Base-by-base conservation (phyloP, 2,888 invertebrate genomes). In the Noctua janthe region DNA sequence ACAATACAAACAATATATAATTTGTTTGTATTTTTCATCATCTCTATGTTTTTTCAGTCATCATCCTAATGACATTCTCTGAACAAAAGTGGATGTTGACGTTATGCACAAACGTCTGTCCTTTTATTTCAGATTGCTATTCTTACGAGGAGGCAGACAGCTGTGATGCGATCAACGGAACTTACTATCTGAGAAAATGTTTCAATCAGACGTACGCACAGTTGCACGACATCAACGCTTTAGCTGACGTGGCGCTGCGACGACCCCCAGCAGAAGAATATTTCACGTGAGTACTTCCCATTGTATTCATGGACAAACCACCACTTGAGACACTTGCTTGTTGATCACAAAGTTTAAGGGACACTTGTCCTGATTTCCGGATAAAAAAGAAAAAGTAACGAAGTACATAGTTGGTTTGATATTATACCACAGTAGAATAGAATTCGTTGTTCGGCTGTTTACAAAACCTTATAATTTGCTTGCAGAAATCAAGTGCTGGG, bases 241-340 rank as follows among this genome's bases (percentile, higher is more conserved):
- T 97, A 87, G 97, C 98, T 10, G 95, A 97, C 54, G 95, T 95
- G 74, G 97, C 97, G 10, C 92, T 98, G 17, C 97, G 97, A 77
- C 97, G 97, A 81, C 98, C 98, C 67, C 98, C 98, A 3, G 98
- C 98, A 66, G 98, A 98, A 93, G 98, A 98, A 94, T 98, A 98
- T 92, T 98, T 98, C 92, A 98, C 97, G 98, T 98, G 92, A 97
- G 97, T 92, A 75, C n/a, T 62, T 43, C 13, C 17, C 5, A 35
- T 70, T 66, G 56, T 72, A 54, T 29, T 64, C 62, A 62, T 56
- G 39, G 62, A 47, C 39, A 67, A 83, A 66, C 11, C 69, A 23
- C 56, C 35, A 17, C 54, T 59, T 78, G 47, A 72, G 23, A 49
- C 35, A 17, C 54, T 59, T 78, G 47, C 54, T 59, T 78, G 47